These are phyloP conservation scores for Vulpes lagopus DNA, from an alignment of 2,113 vertebrate genomes.

Conservation along the genomic window DNA sequence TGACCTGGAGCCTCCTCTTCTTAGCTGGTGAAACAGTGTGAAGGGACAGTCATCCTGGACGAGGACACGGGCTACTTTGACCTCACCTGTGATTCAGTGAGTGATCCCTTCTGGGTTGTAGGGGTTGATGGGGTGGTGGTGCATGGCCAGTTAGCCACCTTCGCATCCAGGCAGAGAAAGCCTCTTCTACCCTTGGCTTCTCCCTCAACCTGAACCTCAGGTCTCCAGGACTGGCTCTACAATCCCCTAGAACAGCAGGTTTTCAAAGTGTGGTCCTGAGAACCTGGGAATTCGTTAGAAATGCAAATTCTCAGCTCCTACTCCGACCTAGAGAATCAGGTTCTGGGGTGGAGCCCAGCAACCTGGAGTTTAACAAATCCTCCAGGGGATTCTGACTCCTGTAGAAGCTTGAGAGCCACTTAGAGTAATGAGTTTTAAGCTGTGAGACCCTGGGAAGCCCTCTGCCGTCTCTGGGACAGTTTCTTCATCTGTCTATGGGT, in stretches of 20 bases:
- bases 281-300: neutral
- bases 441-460: neutral
- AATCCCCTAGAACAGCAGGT: neutral
- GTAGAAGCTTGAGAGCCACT: neutral
- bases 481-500: neutral
- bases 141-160: rapidly evolving
- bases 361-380: neutral
- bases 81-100: constrained; percentile 54
- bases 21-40: constrained; percentile 46
- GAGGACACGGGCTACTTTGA: neutral
- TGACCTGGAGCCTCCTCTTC: neutral
- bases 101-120: neutral
- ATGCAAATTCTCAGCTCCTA: neutral
- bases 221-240: neutral
- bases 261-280: neutral
- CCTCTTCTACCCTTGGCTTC: neutral
- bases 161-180: neutral
- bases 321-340: too few species aligned
- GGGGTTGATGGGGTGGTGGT: neutral
- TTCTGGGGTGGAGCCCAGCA: neutral
- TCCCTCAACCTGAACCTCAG: neutral
- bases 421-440: neutral
- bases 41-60: constrained; percentile 18
- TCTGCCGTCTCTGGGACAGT: neutral
- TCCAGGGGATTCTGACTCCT: neutral